Evolutionary conservation across 2,888 invertebrate species (phyloP), one percentile per base, ranked within the genome.

Genomic region (Melitaea athalia): DNA sequence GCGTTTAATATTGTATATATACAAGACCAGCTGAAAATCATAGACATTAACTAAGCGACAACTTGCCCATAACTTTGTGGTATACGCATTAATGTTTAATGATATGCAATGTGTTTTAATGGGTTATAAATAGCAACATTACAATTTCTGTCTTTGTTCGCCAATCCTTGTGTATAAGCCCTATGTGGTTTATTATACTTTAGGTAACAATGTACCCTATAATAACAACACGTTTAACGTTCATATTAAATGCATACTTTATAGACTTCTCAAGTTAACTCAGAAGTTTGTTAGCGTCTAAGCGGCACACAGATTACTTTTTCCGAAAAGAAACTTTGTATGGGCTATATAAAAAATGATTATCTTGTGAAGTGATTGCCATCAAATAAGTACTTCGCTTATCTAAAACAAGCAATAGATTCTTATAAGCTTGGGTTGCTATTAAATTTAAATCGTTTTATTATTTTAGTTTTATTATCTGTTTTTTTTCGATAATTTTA

Each of bases 1-100:
- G 61, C 67, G 62, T 71, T 70, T 69, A 68, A 70, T 69, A 64
- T 68, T 67, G 61, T 55, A n/a, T n/a, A n/a, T n/a, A n/a, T n/a
- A 66, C 69, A 64, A 71, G 57, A 59, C 57, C 62, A 71, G 64
- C 68, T 68, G 69, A 71, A 71, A 69, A 64, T 63, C 50, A 59
- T 49, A 67, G 69, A 69, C 63, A 50, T 68, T 63, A 52, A 67
- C 59, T 50, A 42, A 42, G 55, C 47, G 38, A 61, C 53, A 49
- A 66, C 47, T 64, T n/a, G 63, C 15, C 17, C 42, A 42, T 57
- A 57, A 57, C 49, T 67, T 64, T 55, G 55, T 47, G 11, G 55
- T 67, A 59, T 64, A 60, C 42, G 31, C 61, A 57, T 62, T 66
- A 57, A 53, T 33, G 33, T 66, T 66, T 61, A 61, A 55, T 57